Evolutionary conservation across 2,113 vertebrate species (phyloP).

Genomic region (Pedetes capensis): DNA sequence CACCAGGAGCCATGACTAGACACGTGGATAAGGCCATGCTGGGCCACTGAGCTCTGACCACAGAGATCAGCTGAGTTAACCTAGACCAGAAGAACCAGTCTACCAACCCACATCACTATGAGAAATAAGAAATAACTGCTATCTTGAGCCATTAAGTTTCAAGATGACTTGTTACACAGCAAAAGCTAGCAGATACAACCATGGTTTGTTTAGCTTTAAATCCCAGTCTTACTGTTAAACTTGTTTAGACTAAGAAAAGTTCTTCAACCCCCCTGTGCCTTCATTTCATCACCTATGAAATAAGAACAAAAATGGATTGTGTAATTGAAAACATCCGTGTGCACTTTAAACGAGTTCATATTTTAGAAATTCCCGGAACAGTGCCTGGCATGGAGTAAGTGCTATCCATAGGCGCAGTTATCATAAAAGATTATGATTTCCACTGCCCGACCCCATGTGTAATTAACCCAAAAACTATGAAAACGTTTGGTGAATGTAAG

Average conservation of each 20-base stretch:
- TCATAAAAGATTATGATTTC: neutral
- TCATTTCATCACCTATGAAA: neutral
- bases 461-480: neutral
- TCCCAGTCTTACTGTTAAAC: neutral
- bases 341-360: neutral
- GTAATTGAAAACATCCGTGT: neutral
- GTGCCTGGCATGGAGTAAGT: neutral
- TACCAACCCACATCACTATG: neutral
- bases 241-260: neutral
- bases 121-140: neutral
- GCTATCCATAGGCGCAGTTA: neutral
- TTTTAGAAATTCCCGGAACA: neutral
- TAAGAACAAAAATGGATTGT: neutral
- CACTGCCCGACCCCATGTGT: neutral
- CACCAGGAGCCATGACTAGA: neutral
- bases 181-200: neutral
- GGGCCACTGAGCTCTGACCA: neutral
- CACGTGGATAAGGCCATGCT: neutral
- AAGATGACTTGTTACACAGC: neutral
- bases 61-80: neutral
- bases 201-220: neutral
- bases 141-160: neutral
- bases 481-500: neutral
- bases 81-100: neutral
- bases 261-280: neutral